A percentile compares a stretch with the other conserved stretches of the same genome.
Evolutionary conservation across 2,113 vertebrate species (phyloP).

Genomic region (Mormyrus iriodes): DNA sequence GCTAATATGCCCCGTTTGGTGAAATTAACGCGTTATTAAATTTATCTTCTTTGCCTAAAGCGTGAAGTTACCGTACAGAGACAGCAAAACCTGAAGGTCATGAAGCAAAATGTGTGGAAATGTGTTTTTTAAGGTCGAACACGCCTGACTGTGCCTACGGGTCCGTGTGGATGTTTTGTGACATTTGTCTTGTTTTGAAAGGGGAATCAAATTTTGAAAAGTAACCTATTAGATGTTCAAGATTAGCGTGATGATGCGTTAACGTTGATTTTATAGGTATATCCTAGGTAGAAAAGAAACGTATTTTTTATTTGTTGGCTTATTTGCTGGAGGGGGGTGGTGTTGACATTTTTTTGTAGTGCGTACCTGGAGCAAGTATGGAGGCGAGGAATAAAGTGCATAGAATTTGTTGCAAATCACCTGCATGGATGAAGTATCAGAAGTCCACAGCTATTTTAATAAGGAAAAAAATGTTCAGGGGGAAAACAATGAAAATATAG

Average conservation of each 20-base stretch:
- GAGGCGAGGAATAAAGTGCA: background rate
- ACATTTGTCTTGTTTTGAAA: background rate
- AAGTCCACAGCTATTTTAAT: background rate
- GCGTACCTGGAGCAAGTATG: background rate
- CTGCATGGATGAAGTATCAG: background rate
- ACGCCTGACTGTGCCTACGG: background rate
- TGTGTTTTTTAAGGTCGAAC: background rate
- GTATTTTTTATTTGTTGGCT: background rate
- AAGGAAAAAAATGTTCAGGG: background rate
- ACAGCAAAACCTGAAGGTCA: background rate
- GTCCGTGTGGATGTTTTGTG: background rate
- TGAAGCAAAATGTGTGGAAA: background rate
- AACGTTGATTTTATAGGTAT: background rate
- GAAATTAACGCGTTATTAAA: background rate
- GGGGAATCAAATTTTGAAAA: background rate
- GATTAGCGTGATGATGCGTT: background rate
- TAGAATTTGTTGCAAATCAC: background rate
- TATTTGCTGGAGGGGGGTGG: background rate
- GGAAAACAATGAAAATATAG: background rate
- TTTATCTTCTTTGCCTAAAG: background rate
- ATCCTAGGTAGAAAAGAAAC: background rate
- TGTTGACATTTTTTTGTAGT: background rate
- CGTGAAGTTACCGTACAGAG: background rate
- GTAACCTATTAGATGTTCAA: background rate
- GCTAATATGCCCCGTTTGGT: background rate